Percentiles rank a stretch among this genome's conserved stretches.
These are phyloP conservation scores for Tipula lateralis DNA, from an alignment of 2,888 invertebrate species.

Conservation along the genomic window DNA sequence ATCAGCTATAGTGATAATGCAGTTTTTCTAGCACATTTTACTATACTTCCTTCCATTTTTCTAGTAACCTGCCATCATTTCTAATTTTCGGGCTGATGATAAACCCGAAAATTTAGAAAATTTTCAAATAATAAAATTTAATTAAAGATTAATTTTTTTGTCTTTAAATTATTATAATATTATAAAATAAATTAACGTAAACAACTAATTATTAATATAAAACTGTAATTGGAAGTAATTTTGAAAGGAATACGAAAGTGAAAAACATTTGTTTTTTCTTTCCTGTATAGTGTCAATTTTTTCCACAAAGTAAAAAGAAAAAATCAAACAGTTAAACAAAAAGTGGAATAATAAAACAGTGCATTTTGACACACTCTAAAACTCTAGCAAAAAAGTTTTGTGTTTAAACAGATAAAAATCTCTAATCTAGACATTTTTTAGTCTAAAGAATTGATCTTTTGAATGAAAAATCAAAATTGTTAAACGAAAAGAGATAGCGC, in stretches of 20 bases:
- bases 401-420: slow-evolving; percentile 24
- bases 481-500: not conserved
- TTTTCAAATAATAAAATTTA: slow-evolving; percentile 9
- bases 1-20: not conserved
- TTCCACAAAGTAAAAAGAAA: slow-evolving; percentile 7
- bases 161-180: slow-evolving; percentile 26
- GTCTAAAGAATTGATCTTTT: not conserved
- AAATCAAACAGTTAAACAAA: slow-evolving; percentile 12
- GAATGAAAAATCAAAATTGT: not conserved
- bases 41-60: slow-evolving; percentile 14
- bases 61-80: slow-evolving; percentile 29
- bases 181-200: not conserved
- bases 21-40: slow-evolving; percentile 27
- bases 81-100: slow-evolving; percentile 30
- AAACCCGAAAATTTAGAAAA: slow-evolving; percentile 30
- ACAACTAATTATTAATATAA: not conserved
- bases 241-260: not conserved
- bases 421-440: slow-evolving; percentile 19
- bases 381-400: not conserved
- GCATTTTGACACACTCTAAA: slow-evolving; percentile 26
- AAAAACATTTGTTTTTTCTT: slow-evolving; percentile 27
- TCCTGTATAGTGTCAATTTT: slow-evolving; percentile 2
- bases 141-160: slow-evolving; percentile 13
- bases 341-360: slow-evolving; percentile 19
- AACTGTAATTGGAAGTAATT: not conserved